Percentiles rank a stretch among this genome's conserved stretches.
Conservation (phyloP, 2,888 invertebrate genomes). For the Clunio marinus region DNA sequence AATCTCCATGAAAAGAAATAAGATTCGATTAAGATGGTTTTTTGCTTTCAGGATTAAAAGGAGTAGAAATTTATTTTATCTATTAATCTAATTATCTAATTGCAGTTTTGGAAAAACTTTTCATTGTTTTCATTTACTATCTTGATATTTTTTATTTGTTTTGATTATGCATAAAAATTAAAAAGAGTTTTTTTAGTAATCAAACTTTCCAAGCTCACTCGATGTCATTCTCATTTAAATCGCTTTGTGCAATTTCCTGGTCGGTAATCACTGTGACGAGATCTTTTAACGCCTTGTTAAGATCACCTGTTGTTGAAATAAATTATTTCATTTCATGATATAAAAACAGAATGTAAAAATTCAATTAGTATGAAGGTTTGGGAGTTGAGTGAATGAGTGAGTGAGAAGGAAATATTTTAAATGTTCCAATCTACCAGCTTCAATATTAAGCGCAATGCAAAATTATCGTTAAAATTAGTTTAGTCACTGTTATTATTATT, state of each 20-base stretch:
- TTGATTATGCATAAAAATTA: too few relatives aligned
- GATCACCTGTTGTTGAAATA: slow-evolving; percentile 71
- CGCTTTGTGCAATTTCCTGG: slow-evolving; percentile 55
- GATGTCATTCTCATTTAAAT: slow-evolving; percentile 26
- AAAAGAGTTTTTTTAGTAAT: too few relatives aligned
- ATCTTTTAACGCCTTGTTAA: slow-evolving; percentile 82
- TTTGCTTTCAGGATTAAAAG: background rate
- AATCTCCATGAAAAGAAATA: too few relatives aligned
- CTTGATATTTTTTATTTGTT: background rate
- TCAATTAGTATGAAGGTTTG: background rate
- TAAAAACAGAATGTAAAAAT: background rate
- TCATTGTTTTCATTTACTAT: background rate
- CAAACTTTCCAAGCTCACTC: too few relatives aligned
- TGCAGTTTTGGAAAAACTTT: background rate
- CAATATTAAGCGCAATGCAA: background rate
- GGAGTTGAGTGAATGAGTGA: background rate
- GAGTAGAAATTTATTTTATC: background rate
- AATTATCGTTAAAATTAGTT: background rate
- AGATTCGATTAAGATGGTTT: background rate
- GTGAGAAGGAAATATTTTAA: too few relatives aligned
- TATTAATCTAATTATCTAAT: too few relatives aligned
- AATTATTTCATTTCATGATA: background rate
- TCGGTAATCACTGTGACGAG: slow-evolving; percentile 86
- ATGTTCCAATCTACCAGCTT: slow-evolving; percentile 37
- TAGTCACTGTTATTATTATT: too few relatives aligned